phyloP scores from a whole-genome alignment of 1,140 invertebrate species.

The Prorops nasuta region DNA sequence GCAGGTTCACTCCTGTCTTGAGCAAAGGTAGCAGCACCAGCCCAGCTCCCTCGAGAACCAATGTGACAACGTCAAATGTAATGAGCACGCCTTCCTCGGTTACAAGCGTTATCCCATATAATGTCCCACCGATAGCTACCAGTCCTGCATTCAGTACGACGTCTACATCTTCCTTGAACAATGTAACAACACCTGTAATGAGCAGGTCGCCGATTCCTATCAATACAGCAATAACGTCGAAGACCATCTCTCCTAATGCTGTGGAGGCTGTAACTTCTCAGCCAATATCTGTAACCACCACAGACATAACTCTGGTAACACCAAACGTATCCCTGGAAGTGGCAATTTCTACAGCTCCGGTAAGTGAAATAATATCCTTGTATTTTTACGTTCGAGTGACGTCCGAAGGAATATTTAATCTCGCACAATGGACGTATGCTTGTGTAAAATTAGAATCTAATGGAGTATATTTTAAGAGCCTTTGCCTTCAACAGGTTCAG shows the following conservation, averaged over 20 bases:
- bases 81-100: constrained; percentile 35
- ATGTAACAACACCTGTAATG: constrained; percentile 41
- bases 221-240: constrained; percentile 25
- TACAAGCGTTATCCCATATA: constrained; percentile 31
- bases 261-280: constrained; percentile 34
- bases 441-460: not conserved
- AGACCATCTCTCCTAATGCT: constrained; percentile 36
- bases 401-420: no score
- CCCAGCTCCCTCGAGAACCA: constrained; percentile 39
- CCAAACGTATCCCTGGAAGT: constrained; percentile 33
- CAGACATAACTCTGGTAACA: constrained; percentile 21
- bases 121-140: constrained; percentile 44
- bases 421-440: no score
- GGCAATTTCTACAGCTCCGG: constrained; percentile 26
- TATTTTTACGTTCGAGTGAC: no score
- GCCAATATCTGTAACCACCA: constrained; percentile 1
- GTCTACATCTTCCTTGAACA: constrained; percentile 46
- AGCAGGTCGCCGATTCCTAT: constrained; percentile 50
- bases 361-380: constrained; percentile 19
- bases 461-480: not conserved
- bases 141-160: constrained; percentile 52
- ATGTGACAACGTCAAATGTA: constrained; percentile 21
- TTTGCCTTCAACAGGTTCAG: constrained; percentile 32
- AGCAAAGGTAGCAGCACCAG: constrained; percentile 45
- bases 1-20: constrained; percentile 51